Evolutionary conservation across 2,113 vertebrate species (phyloP).

Genomic region (Marmota monax): DNA sequence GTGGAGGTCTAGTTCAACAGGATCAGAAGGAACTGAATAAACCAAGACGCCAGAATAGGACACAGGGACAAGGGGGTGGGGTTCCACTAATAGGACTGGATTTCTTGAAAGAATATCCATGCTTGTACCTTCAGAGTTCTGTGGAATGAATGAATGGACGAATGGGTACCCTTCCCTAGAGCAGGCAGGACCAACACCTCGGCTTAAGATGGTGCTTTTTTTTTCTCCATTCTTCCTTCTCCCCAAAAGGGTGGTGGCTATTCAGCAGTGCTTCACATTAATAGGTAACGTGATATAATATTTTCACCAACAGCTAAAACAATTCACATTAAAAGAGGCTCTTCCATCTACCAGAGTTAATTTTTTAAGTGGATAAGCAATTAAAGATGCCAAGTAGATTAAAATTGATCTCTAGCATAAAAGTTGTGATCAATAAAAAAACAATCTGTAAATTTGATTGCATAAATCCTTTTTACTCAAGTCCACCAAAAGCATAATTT

Average conservation of each 20-base stretch:
- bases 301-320: constrained; percentile 78
- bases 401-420: constrained; percentile 92
- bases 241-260: background rate
- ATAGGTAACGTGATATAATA: constrained; percentile 70
- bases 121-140: background rate
- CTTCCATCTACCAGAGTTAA: constrained; percentile 87
- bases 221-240: background rate
- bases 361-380: constrained; percentile 93
- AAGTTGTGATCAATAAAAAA: constrained; percentile 92
- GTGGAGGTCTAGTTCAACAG: background rate
- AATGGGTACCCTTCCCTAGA: background rate
- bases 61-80: background rate
- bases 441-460: constrained; percentile 96
- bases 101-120: background rate
- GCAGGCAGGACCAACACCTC: background rate
- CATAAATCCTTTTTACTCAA: constrained; percentile 94
- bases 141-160: background rate
- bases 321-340: constrained; percentile 83
- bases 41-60: background rate
- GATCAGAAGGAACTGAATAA: background rate
- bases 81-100: too few species aligned
- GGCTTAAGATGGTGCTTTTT: background rate
- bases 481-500: constrained; percentile 89
- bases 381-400: constrained; percentile 91
- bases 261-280: background rate